These are phyloP conservation scores for Coptotermes formosanus DNA, from an alignment of 1,140 invertebrate genomes.

Conservation along the genomic window DNA sequence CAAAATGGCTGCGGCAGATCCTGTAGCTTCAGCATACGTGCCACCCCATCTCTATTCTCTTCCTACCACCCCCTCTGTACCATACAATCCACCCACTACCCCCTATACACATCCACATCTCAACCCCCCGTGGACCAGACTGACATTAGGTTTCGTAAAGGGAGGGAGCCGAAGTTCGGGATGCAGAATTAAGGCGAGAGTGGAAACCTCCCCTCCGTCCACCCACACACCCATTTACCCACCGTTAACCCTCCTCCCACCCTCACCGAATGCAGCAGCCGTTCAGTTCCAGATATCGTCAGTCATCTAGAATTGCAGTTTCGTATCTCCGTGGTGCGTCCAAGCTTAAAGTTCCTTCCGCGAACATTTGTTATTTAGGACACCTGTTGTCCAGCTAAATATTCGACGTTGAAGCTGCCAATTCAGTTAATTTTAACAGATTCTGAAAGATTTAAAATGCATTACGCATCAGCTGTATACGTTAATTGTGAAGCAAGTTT, in stretches of 20 bases:
- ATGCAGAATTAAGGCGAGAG: not conserved
- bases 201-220: not conserved
- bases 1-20: conserved; percentile 8
- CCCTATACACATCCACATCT: not conserved
- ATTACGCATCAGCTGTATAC: too few species aligned
- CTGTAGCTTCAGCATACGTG: not conserved
- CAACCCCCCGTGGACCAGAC: not conserved
- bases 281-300: not conserved
- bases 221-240: not conserved
- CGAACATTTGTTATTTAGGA: too few species aligned
- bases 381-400: too few species aligned
- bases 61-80: not conserved
- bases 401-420: too few species aligned
- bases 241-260: not conserved
- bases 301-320: not conserved
- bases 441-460: too few species aligned
- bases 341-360: too few species aligned
- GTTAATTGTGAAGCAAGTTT: too few species aligned
- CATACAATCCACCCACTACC: not conserved
- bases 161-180: not conserved
- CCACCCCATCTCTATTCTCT: not conserved
- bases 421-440: too few species aligned
- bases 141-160: not conserved
- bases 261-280: not conserved
- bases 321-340: not conserved